Evolutionary conservation across 2,888 invertebrate genomes (phyloP).

Genomic region (Strigamia transsilvanica): DNA sequence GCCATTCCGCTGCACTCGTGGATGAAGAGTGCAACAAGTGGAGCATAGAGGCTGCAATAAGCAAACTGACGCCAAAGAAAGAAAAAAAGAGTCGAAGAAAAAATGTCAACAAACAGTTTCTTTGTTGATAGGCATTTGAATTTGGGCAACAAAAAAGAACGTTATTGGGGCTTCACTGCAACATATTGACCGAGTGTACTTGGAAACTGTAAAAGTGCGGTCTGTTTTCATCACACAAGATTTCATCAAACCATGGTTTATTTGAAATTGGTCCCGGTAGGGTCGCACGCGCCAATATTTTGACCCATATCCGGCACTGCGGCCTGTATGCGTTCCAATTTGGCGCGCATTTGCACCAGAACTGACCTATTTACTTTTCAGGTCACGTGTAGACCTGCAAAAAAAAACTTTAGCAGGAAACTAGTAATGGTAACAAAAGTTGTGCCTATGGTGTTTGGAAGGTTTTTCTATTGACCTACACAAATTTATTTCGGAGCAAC

Average conservation of each 20-base stretch:
- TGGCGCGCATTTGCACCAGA: slow-evolving; percentile 43
- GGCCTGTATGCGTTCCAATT: slow-evolving; percentile 50
- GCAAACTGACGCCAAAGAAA: slow-evolving; percentile 2
- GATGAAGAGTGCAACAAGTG: slow-evolving; percentile 49
- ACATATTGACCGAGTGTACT: neutral
- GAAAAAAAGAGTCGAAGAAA: neutral
- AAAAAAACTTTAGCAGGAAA: slow-evolving; percentile 48
- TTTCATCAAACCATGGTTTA: neutral
- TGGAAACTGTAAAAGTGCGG: neutral
- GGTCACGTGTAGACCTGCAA: slow-evolving; percentile 50
- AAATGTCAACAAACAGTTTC: neutral
- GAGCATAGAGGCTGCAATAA: slow-evolving; percentile 34
- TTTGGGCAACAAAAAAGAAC: no score
- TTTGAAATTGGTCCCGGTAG: slow-evolving; percentile 1
- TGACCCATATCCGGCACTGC: slow-evolving; percentile 52
- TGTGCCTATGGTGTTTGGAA: slow-evolving; percentile 39
- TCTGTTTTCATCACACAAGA: neutral
- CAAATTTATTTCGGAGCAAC: slow-evolving; percentile 11
- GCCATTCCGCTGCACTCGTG: slow-evolving; percentile 49
- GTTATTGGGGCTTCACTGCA: neutral
- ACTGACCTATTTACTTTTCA: slow-evolving; percentile 52
- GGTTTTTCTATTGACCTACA: slow-evolving; percentile 47
- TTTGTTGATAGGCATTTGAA: neutral
- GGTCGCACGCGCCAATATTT: slow-evolving; percentile 50
- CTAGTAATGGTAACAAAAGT: slow-evolving; percentile 43